phyloP scores from a whole-genome alignment of 53 echinoderm and acorn worm genomes.

The Paracentrotus lividus region DNA sequence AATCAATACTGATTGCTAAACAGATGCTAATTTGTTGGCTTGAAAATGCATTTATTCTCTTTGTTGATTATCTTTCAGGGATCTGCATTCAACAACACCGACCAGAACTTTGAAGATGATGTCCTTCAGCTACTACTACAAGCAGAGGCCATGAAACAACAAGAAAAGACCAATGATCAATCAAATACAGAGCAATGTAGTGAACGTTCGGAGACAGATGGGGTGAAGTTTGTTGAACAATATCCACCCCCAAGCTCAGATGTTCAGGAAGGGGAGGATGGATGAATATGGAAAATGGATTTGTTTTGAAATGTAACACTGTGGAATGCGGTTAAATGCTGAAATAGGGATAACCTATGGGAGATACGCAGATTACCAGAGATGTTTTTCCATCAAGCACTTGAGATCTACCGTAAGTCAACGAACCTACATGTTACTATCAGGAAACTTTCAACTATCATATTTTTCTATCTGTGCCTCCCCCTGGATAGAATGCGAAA shows the following conservation, averaged over 20 bases:
- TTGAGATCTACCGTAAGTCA: neutral
- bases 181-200: neutral
- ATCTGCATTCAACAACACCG: neutral
- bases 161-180: neutral
- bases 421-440: no score
- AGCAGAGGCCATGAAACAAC: slow-evolving; percentile 39
- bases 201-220: slow-evolving; percentile 3
- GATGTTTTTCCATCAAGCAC: neutral
- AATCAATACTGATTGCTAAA: no score
- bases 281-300: neutral
- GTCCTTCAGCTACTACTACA: slow-evolving; percentile 30
- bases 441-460: no score
- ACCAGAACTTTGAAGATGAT: slow-evolving; percentile 13
- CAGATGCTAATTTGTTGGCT: no score
- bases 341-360: neutral
- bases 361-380: neutral
- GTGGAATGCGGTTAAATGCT: neutral
- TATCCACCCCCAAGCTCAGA: neutral
- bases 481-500: no score
- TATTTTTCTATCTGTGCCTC: no score
- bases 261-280: slow-evolving; percentile 25
- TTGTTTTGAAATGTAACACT: neutral
- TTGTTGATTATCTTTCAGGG: neutral
- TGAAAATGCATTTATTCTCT: no score
- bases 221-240: neutral